Evolutionary conservation across 2,888 invertebrate species (phyloP).

Genomic region (Drosophila monieri): DNA sequence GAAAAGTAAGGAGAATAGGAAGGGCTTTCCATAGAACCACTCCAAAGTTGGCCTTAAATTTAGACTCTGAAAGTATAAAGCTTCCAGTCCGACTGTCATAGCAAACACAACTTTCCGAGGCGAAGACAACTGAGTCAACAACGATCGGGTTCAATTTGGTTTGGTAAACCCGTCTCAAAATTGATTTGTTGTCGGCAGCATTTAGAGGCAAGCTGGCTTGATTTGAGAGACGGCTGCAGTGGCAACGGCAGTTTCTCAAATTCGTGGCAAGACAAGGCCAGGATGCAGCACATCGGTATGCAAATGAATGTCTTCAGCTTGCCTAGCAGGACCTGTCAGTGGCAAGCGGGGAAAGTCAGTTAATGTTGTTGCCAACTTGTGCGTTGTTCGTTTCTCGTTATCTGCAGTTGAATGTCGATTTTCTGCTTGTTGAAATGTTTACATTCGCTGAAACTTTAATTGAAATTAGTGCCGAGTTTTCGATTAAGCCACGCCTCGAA

Average conservation of each 20-base stretch:
- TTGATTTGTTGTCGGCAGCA: slow-evolving; percentile 71
- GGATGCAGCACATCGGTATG: slow-evolving; percentile 47
- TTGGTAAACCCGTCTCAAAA: slow-evolving; percentile 60
- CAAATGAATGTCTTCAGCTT: slow-evolving; percentile 67
- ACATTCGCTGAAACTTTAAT: slow-evolving; percentile 66
- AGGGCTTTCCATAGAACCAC: too few species aligned
- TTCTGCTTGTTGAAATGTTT: slow-evolving; percentile 40
- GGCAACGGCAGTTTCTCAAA: slow-evolving; percentile 14
- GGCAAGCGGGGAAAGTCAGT: slow-evolving; percentile 34
- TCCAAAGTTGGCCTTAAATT: background rate
- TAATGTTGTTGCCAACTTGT: slow-evolving; percentile 71
- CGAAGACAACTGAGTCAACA: slow-evolving; percentile 25
- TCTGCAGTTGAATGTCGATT: slow-evolving; percentile 37
- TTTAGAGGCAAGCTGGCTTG: slow-evolving; percentile 47
- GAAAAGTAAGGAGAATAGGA: too few species aligned
- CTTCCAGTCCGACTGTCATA: slow-evolving; percentile 6
- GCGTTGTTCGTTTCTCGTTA: slow-evolving; percentile 43
- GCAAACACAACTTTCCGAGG: slow-evolving; percentile 3
- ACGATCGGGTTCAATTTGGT: slow-evolving; percentile 56
- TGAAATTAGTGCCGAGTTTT: slow-evolving; percentile 73
- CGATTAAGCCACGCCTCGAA: slow-evolving; percentile 54
- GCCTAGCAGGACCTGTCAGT: slow-evolving; percentile 22
- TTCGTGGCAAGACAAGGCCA: slow-evolving; percentile 2
- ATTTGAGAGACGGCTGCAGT: slow-evolving; percentile 22
- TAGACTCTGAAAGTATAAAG: background rate